Percentiles rank a stretch among this genome's conserved stretches.
These are phyloP conservation scores for Taenaris catops DNA, from an alignment of 2,888 invertebrate genomes.

Conservation along the genomic window DNA sequence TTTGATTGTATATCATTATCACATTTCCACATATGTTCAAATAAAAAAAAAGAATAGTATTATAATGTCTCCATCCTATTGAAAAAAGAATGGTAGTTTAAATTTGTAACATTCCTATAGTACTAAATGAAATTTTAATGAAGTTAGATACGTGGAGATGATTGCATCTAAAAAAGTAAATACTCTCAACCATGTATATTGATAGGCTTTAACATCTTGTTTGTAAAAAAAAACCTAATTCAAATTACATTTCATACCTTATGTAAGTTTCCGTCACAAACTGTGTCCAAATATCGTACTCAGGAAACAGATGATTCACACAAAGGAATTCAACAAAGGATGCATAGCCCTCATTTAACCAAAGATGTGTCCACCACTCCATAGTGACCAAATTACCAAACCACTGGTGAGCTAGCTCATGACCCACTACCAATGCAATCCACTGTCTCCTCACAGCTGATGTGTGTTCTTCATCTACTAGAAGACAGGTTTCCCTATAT, in stretches of 20 bases:
- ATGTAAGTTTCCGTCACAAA: slow-evolving; percentile 95
- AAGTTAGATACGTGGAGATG: too few species aligned
- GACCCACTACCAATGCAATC: slow-evolving; percentile 93
- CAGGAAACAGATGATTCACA: slow-evolving; percentile 94
- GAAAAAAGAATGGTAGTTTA: too few species aligned
- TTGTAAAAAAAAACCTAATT: too few species aligned
- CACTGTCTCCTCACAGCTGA: slow-evolving; percentile 91
- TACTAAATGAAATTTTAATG: too few species aligned
- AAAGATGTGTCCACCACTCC: slow-evolving; percentile 99
- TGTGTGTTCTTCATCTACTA: slow-evolving; percentile 94
- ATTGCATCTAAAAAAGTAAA: too few species aligned
- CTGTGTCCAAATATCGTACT: slow-evolving; percentile 98
- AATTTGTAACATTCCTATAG: too few species aligned
- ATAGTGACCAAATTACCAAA: slow-evolving; percentile 98
- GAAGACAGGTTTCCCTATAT: slow-evolving; percentile 94
- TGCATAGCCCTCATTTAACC: slow-evolving; percentile 98
- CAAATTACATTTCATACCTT: slow-evolving; percentile 60
- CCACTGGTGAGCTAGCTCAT: slow-evolving; percentile 98
- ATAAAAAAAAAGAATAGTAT: too few species aligned
- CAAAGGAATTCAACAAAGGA: slow-evolving; percentile 97
- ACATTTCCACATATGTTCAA: too few species aligned
- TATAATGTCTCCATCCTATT: too few species aligned
- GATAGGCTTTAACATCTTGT: too few species aligned
- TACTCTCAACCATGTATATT: too few species aligned
- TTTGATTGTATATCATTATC: too few species aligned